phyloP scores from a whole-genome alignment of 2,888 invertebrate genomes.

The Carabus problematicus region DNA sequence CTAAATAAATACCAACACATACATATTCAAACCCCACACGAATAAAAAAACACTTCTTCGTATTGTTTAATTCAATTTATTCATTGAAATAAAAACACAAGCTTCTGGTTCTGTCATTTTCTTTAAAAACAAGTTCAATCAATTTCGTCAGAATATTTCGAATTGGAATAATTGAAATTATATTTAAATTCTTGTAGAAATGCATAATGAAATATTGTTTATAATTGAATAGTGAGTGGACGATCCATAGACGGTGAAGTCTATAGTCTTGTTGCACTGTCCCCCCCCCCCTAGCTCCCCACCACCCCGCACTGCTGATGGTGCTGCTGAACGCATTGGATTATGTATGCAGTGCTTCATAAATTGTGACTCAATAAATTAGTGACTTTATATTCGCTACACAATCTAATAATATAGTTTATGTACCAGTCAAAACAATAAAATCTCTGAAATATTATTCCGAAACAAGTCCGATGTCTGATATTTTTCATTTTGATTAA shows the following conservation, averaged over 20 bases:
- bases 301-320: no score
- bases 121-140: not conserved
- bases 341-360: conserved; percentile 52
- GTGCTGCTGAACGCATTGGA: conserved; percentile 32
- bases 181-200: not conserved
- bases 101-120: not conserved
- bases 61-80: not conserved
- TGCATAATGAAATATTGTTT: no score
- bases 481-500: conserved; percentile 40
- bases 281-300: no score
- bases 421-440: conserved; percentile 60
- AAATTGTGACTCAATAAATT: conserved; percentile 61
- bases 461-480: conserved; percentile 50
- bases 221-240: no score
- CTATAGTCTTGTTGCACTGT: no score
- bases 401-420: conserved; percentile 61
- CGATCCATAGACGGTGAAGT: no score
- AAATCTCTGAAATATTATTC: conserved; percentile 62
- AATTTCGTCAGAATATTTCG: not conserved
- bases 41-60: no score
- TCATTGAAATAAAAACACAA: not conserved
- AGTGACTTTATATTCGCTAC: conserved; percentile 60
- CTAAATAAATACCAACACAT: not conserved
- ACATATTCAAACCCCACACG: not conserved
- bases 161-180: not conserved